phyloP scores from a whole-genome alignment of 2,113 vertebrate genomes.

The Crypturellus undulatus region DNA sequence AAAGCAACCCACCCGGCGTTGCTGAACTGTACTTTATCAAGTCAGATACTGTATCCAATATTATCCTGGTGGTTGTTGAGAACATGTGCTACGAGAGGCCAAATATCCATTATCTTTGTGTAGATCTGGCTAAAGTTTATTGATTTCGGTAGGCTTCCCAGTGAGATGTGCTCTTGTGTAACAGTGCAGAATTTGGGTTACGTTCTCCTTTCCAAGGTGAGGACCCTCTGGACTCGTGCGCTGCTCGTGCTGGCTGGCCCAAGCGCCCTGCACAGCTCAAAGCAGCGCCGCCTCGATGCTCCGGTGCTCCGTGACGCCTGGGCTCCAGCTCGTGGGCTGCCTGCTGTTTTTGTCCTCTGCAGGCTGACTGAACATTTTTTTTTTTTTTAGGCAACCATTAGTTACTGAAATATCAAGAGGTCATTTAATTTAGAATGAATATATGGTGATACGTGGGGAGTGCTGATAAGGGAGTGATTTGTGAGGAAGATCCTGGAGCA shows the following conservation, averaged over 20 bases:
- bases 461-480: too few relatives aligned
- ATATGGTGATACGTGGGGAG: background rate
- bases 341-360: slow-evolving; percentile 8
- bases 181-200: background rate
- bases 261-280: background rate
- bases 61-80: background rate
- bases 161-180: background rate
- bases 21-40: background rate
- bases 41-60: background rate
- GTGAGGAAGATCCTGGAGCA: background rate
- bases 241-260: background rate
- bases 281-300: rapidly evolving
- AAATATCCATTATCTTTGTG: background rate
- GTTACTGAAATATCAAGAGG: background rate
- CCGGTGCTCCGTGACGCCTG: background rate
- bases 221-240: background rate
- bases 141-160: background rate
- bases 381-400: background rate
- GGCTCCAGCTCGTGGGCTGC: background rate
- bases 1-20: background rate
- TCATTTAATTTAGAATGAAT: background rate
- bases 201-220: background rate
- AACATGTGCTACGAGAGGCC: background rate
- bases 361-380: background rate
- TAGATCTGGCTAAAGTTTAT: background rate